These are phyloP conservation scores for Ophiodon elongatus DNA, from an alignment of 2,113 vertebrate species.

Conservation along the genomic window DNA sequence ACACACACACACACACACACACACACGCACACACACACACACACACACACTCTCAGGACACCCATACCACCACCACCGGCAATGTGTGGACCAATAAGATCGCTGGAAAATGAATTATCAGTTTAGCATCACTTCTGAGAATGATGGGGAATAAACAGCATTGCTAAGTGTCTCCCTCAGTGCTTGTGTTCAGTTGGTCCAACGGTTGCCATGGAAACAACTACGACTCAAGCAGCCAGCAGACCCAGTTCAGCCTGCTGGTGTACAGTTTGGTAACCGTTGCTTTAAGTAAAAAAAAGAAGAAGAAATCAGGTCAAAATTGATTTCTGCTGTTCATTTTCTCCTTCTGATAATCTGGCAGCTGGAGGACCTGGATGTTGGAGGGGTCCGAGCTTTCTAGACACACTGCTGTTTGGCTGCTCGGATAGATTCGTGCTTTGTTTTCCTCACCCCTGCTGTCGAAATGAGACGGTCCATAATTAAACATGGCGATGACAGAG, in stretches of 20 bases:
- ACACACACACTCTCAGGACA: neutral
- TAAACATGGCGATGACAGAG: conserved; percentile 64
- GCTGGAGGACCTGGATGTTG: neutral
- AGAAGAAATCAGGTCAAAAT: conserved; percentile 62
- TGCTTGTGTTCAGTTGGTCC: conserved; percentile 70
- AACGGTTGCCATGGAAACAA: conserved; percentile 81
- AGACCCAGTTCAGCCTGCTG: conserved; percentile 64
- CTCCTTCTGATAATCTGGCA: conserved; percentile 41
- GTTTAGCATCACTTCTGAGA: conserved; percentile 78
- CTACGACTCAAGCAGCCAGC: conserved; percentile 69
- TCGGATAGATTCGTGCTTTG: conserved; percentile 30
- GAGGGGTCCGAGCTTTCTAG: conserved; percentile 28
- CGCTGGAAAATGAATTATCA: conserved; percentile 49
- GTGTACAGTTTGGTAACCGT: conserved; percentile 57
- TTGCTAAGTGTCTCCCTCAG: conserved; percentile 77
- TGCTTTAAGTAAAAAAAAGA: conserved; percentile 34
- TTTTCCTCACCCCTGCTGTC: conserved; percentile 47
- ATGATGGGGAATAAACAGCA: conserved; percentile 77
- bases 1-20: neutral
- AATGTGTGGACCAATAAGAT: conserved; percentile 55
- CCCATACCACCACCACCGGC: neutral
- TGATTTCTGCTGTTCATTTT: conserved; percentile 44
- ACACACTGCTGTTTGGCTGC: too few species aligned
- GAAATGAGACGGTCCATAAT: conserved; percentile 67
- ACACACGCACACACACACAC: neutral